Base-by-base conservation (phyloP, 2,113 vertebrate genomes). In the Triplophysa dalaica region DNA sequence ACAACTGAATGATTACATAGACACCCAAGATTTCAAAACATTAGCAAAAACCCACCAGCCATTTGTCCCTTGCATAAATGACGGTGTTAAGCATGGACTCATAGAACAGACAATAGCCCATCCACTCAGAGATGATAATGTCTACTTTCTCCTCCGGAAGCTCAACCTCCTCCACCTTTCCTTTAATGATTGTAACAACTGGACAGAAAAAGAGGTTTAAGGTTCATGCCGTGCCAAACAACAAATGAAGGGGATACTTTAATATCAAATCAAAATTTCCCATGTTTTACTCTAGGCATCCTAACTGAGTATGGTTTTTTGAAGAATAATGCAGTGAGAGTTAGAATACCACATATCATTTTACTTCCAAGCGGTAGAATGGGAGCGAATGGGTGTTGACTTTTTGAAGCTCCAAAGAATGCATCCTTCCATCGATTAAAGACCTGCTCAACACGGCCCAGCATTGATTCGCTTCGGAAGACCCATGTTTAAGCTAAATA, bases 61-160 rank as follows among this genome's bases (percentile, higher is more conserved):
- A 98, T 74, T 97, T 97, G 91, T 98, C 96, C 0, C 96, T 87
- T 77, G 96, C 96, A 0, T 96, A 96, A 41, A 98, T 95, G 83
- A 98, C 95, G 0, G 96, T 98, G 81, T 98, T 98, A 54, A 98
- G 94, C 95, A 98, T 98, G 16, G 96, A 97, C 87, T 98, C 95
- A 0, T 97, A 97, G 90, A 97, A 97, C 73, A 98, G 94, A 82
- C 96, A 98, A 85, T 98, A 98, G 16, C 96, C 96, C 96, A 97
- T 98, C 96, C 96, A 98, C 86, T 98, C 96, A 0, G 95, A 97
- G 83, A 98, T 98, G 86, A 98, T 95, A 79, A 97, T 97, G 85
- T 97, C 96, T 5, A 98, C 96, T 29, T 94, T 94, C 0, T 98
- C 96, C 81, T 96, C 94, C 0, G 95, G 95, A 43, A 97, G 91